phyloP scores from a whole-genome alignment of 2,888 invertebrate species.

The Nematopogon swammerdamellus region DNA sequence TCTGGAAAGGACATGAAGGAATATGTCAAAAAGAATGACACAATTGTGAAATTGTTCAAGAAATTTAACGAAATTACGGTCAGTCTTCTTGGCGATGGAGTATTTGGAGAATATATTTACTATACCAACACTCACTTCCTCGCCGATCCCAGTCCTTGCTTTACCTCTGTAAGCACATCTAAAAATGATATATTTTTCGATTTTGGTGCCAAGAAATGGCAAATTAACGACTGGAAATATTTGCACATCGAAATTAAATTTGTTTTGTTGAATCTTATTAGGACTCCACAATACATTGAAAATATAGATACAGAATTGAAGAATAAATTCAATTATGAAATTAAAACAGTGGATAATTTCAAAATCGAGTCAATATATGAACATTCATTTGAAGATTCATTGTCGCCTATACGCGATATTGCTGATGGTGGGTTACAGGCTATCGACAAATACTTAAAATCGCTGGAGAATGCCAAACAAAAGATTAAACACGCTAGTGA shows the following conservation, averaged over 20 bases:
- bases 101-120: neutral
- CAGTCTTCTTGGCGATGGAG: neutral
- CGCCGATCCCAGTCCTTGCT: neutral
- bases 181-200: neutral
- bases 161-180: neutral
- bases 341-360: neutral
- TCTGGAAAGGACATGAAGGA: neutral
- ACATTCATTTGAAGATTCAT: neutral
- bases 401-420: neutral
- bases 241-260: neutral
- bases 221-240: neutral
- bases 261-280: neutral
- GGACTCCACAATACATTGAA: neutral
- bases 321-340: neutral
- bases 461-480: too few relatives aligned
- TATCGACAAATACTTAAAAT: neutral
- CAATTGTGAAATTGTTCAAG: neutral
- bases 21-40: neutral
- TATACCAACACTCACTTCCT: neutral
- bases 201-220: neutral
- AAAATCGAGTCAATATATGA: neutral
- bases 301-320: neutral
- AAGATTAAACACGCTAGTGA: too few relatives aligned
- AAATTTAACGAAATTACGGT: neutral
- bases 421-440: neutral